Evolutionary conservation across 2,797 vertebrate genomes (phyloP).

Genomic region (Danio tinwini): DNA sequence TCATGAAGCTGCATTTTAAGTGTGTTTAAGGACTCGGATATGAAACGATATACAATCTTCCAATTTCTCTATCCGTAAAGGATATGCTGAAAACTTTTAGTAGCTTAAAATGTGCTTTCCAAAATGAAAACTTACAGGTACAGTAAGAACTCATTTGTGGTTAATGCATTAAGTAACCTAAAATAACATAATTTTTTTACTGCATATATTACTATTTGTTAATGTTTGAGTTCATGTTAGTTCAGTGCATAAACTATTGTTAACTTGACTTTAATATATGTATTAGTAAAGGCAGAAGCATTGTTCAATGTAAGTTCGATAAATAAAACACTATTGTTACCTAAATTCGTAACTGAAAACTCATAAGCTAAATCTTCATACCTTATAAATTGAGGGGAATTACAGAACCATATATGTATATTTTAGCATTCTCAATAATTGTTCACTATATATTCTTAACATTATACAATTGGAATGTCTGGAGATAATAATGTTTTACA

Average conservation of each 20-base stretch:
- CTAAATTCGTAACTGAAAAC: not conserved
- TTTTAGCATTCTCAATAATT: not conserved
- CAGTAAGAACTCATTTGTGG: too few species aligned
- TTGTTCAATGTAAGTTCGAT: not conserved
- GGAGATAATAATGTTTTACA: constrained; percentile 34
- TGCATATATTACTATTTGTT: not conserved
- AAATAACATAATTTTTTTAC: not conserved
- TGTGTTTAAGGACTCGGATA: not conserved
- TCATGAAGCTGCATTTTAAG: constrained; percentile 22
- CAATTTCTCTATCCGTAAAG: not conserved
- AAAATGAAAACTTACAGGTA: not conserved
- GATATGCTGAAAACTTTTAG: not conserved
- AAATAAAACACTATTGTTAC: not conserved
- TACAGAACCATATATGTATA: not conserved
- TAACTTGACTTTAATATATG: not conserved
- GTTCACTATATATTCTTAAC: not conserved
- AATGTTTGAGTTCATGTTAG: not conserved
- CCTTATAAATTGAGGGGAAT: not conserved
- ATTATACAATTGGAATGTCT: constrained; percentile 27
- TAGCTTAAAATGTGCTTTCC: constrained; percentile 26
- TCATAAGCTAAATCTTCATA: not conserved
- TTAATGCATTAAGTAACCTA: too few species aligned
- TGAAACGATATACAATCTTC: not conserved
- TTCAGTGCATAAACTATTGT: not conserved
- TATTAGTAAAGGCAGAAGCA: not conserved